phyloP scores from a whole-genome alignment of 1,140 invertebrate species.

The Nylanderia fulva region DNA sequence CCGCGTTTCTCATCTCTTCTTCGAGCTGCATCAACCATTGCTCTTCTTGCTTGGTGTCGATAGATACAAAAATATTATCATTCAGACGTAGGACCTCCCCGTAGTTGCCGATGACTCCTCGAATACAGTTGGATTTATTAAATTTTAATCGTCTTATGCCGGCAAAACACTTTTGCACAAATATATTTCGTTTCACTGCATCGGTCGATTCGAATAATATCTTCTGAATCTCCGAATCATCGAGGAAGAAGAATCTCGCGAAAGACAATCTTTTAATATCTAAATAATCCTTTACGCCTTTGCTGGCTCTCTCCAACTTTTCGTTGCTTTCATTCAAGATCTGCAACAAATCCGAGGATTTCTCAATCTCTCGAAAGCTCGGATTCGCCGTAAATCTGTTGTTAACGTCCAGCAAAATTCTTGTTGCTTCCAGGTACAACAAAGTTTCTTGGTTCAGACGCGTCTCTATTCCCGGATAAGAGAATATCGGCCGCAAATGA shows the following conservation, averaged over 20 bases:
- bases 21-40: conserved; percentile 88
- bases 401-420: conserved; percentile 75
- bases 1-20: conserved; percentile 61
- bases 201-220: conserved; percentile 90
- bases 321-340: conserved; percentile 83
- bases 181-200: conserved; percentile 75
- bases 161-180: conserved; percentile 89
- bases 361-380: conserved; percentile 86
- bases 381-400: conserved; percentile 84
- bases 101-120: conserved; percentile 87
- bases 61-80: conserved; percentile 83
- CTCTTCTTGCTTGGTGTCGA: conserved; percentile 86
- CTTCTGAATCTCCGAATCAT: conserved; percentile 93
- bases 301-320: conserved; percentile 86
- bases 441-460: conserved; percentile 88
- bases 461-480: conserved; percentile 88
- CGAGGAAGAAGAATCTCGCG: conserved; percentile 95
- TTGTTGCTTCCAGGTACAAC: conserved; percentile 79
- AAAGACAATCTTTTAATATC: conserved; percentile 92
- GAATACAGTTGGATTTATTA: conserved; percentile 84
- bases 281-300: conserved; percentile 89
- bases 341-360: conserved; percentile 86
- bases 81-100: conserved; percentile 87
- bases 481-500: conserved; percentile 88
- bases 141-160: conserved; percentile 80